Evolutionary conservation across 2,888 invertebrate species (phyloP).

Genomic region (Amblyteles armatorius): DNA sequence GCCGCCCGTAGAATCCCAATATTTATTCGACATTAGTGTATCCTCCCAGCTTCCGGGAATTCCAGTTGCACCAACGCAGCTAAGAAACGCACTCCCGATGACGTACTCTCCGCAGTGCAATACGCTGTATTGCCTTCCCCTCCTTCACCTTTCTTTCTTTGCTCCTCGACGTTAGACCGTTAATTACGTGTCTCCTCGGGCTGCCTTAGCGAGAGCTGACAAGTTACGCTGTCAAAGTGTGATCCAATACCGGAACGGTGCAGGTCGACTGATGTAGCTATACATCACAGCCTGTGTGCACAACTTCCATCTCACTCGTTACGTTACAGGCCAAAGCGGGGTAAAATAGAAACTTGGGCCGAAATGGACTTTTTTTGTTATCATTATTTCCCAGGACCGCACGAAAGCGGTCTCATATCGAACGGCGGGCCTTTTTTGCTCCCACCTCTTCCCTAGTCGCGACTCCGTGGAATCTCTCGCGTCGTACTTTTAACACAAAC

Average conservation of each 20-base stretch:
- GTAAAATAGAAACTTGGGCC: background rate
- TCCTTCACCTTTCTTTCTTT: background rate
- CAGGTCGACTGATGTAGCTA: conserved; percentile 24
- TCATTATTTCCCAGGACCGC: no score
- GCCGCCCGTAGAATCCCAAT: background rate
- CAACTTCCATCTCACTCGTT: background rate
- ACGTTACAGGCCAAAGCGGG: background rate
- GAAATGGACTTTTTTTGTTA: background rate
- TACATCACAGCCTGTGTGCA: conserved; percentile 4
- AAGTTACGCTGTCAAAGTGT: conserved; percentile 34
- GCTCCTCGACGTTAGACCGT: conserved; percentile 31
- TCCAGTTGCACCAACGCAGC: conserved; percentile 15
- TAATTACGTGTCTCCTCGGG: conserved; percentile 47
- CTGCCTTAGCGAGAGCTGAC: conserved; percentile 36
- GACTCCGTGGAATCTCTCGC: background rate
- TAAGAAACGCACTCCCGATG: conserved; percentile 10
- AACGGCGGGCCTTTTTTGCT: background rate
- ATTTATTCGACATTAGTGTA: conserved; percentile 3
- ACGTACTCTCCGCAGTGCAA: conserved; percentile 7
- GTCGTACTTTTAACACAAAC: background rate
- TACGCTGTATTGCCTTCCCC: background rate
- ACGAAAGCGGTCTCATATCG: no score
- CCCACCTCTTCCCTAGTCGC: background rate
- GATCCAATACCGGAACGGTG: conserved; percentile 48
- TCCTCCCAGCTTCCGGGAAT: conserved; percentile 33